Base-by-base conservation (phyloP, 2,797 vertebrate species). In the Cynodonichthys magdalenae region DNA sequence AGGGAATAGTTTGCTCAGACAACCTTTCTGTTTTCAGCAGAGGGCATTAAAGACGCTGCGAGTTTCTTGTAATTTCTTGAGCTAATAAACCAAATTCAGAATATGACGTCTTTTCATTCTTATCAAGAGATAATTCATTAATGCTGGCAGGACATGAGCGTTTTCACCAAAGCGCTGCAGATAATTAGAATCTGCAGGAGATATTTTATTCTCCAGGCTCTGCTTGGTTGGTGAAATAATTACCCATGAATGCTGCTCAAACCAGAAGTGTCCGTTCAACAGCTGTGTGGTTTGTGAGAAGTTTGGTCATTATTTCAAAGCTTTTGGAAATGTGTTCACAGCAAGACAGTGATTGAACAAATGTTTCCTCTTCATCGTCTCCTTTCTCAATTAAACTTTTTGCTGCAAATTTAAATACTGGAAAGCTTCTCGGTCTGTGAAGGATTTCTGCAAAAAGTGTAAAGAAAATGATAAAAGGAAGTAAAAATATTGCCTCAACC, bases 151-250 rank as follows among this genome's bases (percentile, higher is more conserved):
- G 3, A 31, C 12, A 27, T 29, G 20, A 8, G 49, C 59, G 17
- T 41, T 55, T 20, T 53, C 46, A 15, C 27, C 54, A 15, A 10
- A 49, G 50, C 0, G 0, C 8, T 3, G 29, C 36, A 10, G 6
- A 15, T 59, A 24, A 61, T 67, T 70, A 56, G 7, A 58, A 46
- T 53, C 53, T 53, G 17, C 18, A 39, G 34, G 70, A 52, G 27
- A 49, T 15, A 48, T 12, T 42, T 8, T 12, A 11, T 11, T 31
- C 11, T 39, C 36, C 36, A 12, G 11, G 12, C 36, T 0, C 24
- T 27, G 48, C 27, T 52, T 63, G 31, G 5, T 5, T 24, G 34
- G 41, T 6, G 36, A 14, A 7, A 61, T 57, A 29, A 55, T 41
- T 63, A 6, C 50, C 39, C 34, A 19, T 6, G 39, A 0, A 17